Evolutionary conservation across 2,888 invertebrate genomes (phyloP).

Genomic region (Drosophila pseudotalamancana): DNA sequence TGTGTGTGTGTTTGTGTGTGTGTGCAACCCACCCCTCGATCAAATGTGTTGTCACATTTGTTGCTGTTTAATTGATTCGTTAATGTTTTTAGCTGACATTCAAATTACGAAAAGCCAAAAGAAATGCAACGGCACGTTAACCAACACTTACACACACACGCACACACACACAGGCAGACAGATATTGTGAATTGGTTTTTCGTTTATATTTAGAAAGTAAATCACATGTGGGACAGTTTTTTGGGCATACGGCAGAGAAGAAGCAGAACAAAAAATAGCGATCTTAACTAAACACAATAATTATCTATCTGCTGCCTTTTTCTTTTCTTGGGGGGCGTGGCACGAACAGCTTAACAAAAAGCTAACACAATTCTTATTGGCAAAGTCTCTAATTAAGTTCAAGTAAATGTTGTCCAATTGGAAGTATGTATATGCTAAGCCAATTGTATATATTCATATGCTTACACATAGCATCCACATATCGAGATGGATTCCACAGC

Average conservation of each 20-base stretch:
- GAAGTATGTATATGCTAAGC: too few relatives aligned
- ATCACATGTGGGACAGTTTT: constrained; percentile 47
- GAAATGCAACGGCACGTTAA: background rate
- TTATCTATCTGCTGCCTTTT: too few relatives aligned
- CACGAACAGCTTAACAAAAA: background rate
- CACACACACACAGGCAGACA: background rate
- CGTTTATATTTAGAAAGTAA: constrained; percentile 53
- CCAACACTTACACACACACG: background rate
- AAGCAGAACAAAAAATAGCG: background rate
- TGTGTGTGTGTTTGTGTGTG: constrained; percentile 30
- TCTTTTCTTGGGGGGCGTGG: constrained; percentile 9
- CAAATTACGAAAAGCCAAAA: constrained; percentile 36
- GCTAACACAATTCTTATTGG: background rate
- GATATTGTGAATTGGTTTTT: background rate
- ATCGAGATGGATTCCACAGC: too few relatives aligned
- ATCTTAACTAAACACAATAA: too few relatives aligned
- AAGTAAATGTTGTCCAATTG: background rate
- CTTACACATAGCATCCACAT: too few relatives aligned
- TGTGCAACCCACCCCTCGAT: background rate
- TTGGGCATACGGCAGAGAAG: background rate
- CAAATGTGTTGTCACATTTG: constrained; percentile 62
- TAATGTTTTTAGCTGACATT: constrained; percentile 64
- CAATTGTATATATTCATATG: too few relatives aligned
- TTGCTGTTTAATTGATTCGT: constrained; percentile 64
- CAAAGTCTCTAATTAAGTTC: background rate